Evolutionary conservation across 2,888 invertebrate genomes (phyloP).

Genomic region (Cotesia congregata): DNA sequence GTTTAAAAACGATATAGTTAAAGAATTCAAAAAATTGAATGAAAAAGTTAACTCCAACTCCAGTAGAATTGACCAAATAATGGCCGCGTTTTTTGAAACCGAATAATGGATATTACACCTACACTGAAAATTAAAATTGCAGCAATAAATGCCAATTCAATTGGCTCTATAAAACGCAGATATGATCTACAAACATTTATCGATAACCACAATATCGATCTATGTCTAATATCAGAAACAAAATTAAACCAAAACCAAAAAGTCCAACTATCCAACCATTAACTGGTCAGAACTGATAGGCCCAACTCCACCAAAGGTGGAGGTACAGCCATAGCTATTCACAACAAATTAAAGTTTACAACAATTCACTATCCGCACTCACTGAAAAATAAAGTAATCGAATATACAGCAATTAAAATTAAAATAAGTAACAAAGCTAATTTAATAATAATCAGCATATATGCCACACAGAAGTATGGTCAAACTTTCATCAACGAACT

Average conservation of each 20-base stretch:
- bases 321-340: slow-evolving; percentile 32
- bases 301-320: slow-evolving; percentile 28
- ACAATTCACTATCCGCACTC: slow-evolving; percentile 6
- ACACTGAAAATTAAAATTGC: neutral
- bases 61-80: neutral
- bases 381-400: slow-evolving; percentile 14
- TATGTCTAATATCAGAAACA: slow-evolving; percentile 37
- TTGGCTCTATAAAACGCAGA: slow-evolving; percentile 28
- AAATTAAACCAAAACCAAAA: slow-evolving; percentile 33
- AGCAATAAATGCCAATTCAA: slow-evolving; percentile 35
- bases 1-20: too few species aligned
- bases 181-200: slow-evolving; percentile 31
- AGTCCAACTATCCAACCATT: slow-evolving; percentile 8
- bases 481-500: slow-evolving; percentile 31
- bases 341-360: slow-evolving; percentile 14
- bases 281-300: slow-evolving; percentile 22
- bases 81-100: neutral
- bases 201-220: slow-evolving; percentile 11
- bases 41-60: neutral
- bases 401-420: slow-evolving; percentile 20
- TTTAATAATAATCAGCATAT: slow-evolving; percentile 11
- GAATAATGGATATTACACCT: neutral
- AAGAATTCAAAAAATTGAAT: too few species aligned
- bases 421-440: neutral
- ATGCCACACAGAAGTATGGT: slow-evolving; percentile 16